Conservation (phyloP, 2,888 invertebrate genomes). For the Epirrhoe tristata region DNA sequence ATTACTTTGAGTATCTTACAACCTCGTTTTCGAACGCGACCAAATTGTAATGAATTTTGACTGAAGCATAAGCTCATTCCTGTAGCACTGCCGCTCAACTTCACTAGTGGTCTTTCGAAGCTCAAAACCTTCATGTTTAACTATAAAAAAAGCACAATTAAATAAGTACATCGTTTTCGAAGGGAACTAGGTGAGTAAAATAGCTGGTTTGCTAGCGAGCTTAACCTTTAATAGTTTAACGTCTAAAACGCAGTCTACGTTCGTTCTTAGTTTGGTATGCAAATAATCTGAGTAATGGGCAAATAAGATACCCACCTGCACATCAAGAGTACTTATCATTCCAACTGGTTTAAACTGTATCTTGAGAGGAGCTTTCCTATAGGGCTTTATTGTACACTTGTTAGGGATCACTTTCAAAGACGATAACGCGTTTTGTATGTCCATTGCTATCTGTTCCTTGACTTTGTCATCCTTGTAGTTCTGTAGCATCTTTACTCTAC, state of each 20-base stretch:
- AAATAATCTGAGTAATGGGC: background rate
- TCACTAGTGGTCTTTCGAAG: constrained; percentile 71
- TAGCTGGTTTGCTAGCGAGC: too few relatives aligned
- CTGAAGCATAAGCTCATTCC: constrained; percentile 74
- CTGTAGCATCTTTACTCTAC: constrained; percentile 70
- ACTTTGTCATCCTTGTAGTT: constrained; percentile 67
- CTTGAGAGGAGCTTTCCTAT: constrained; percentile 71
- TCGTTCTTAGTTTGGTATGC: background rate
- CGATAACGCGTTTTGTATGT: constrained; percentile 70
- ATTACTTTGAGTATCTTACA: constrained; percentile 77
- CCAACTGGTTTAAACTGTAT: constrained; percentile 79
- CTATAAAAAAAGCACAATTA: constrained; percentile 53
- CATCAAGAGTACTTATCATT: constrained; percentile 70
- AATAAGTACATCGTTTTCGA: too few relatives aligned
- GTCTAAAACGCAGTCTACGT: too few relatives aligned
- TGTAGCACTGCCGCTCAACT: constrained; percentile 74
- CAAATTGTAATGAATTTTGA: constrained; percentile 77
- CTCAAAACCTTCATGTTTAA: constrained; percentile 74
- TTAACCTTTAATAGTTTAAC: too few relatives aligned
- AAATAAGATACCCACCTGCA: constrained; percentile 61
- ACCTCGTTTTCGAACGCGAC: constrained; percentile 73
- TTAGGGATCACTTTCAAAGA: constrained; percentile 74
- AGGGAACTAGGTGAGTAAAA: too few relatives aligned
- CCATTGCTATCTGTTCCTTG: constrained; percentile 68
- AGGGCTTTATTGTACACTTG: constrained; percentile 66